A percentile compares a stretch with the other conserved stretches of the same genome.
These are phyloP conservation scores for Anolis apletophallus DNA, from an alignment of 2,797 vertebrate species.

Conservation along the genomic window DNA sequence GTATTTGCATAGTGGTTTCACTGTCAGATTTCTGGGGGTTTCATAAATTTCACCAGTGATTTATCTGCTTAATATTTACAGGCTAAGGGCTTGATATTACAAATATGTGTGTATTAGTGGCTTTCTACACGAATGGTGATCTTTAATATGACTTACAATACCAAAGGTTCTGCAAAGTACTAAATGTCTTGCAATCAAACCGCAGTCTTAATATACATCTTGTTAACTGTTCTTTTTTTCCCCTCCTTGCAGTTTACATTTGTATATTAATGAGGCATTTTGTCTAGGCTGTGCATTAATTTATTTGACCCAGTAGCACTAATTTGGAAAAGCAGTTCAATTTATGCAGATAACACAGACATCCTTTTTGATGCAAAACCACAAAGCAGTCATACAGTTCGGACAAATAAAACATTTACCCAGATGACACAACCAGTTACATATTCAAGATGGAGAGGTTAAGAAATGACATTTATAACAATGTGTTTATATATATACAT, in stretches of 20 bases:
- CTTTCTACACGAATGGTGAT: slow-evolving; percentile 13
- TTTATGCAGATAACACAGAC: slow-evolving; percentile 33
- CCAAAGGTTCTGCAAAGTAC: slow-evolving; percentile 6
- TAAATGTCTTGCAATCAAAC: slow-evolving; percentile 27
- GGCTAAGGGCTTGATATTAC: not conserved
- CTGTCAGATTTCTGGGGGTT: slow-evolving; percentile 30
- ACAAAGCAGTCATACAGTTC: slow-evolving; percentile 50
- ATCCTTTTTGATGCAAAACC: slow-evolving; percentile 61
- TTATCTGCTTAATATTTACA: slow-evolving; percentile 56
- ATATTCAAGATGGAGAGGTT: slow-evolving; percentile 43
- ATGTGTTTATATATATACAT: slow-evolving; percentile 39
- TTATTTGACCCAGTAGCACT: slow-evolving; percentile 47
- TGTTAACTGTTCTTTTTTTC: not conserved
- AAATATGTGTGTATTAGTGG: not conserved
- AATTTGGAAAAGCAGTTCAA: slow-evolving; percentile 58
- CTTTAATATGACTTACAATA: not conserved
- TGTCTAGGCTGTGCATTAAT: slow-evolving; percentile 59
- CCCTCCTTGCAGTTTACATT: slow-evolving; percentile 40
- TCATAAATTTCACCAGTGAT: not conserved
- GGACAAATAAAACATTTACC: slow-evolving; percentile 45
- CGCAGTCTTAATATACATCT: slow-evolving; percentile 42
- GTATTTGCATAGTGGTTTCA: slow-evolving; percentile 32
- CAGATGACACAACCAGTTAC: slow-evolving; percentile 45
- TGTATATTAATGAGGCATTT: slow-evolving; percentile 56
- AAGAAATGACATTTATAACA: slow-evolving; percentile 59